These are phyloP conservation scores for Graptemys geographica DNA, from an alignment of 2,797 vertebrate species.

Conservation along the genomic window DNA sequence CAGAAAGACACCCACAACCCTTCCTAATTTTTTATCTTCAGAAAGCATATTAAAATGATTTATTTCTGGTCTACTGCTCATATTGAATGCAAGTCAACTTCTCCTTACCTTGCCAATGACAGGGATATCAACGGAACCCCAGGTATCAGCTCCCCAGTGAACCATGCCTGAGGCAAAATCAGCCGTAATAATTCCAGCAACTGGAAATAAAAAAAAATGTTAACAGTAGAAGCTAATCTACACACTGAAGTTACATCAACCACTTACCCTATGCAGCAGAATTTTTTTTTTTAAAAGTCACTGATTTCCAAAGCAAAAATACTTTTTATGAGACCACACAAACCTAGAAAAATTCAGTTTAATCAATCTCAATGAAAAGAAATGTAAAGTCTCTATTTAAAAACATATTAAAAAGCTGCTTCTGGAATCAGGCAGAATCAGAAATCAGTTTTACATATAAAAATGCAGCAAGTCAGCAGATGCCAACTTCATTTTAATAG, in stretches of 20 bases:
- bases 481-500: slow-evolving; percentile 39
- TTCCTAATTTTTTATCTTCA: slow-evolving; percentile 63
- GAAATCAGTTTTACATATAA: neutral
- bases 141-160: slow-evolving; percentile 88
- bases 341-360: neutral
- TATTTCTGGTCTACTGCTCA: slow-evolving; percentile 57
- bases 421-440: neutral
- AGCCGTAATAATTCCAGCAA: slow-evolving; percentile 87
- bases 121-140: slow-evolving; percentile 91
- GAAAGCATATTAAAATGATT: slow-evolving; percentile 72
- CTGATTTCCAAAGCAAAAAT: slow-evolving; percentile 38
- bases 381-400: neutral
- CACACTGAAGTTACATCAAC: slow-evolving; percentile 65
- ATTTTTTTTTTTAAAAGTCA: neutral
- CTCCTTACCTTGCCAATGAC: slow-evolving; percentile 85
- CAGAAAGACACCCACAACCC: slow-evolving; percentile 13
- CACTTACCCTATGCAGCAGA: neutral
- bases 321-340: neutral
- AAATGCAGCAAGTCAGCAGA: slow-evolving; percentile 20
- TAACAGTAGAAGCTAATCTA: slow-evolving; percentile 66
- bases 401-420: neutral
- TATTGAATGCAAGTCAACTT: slow-evolving; percentile 63
- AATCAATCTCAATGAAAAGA: slow-evolving; percentile 25
- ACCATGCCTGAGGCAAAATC: slow-evolving; percentile 88
- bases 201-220: slow-evolving; percentile 76